Base-by-base conservation (phyloP, 2,113 vertebrate species). In the Macroglossus sobrinus region DNA sequence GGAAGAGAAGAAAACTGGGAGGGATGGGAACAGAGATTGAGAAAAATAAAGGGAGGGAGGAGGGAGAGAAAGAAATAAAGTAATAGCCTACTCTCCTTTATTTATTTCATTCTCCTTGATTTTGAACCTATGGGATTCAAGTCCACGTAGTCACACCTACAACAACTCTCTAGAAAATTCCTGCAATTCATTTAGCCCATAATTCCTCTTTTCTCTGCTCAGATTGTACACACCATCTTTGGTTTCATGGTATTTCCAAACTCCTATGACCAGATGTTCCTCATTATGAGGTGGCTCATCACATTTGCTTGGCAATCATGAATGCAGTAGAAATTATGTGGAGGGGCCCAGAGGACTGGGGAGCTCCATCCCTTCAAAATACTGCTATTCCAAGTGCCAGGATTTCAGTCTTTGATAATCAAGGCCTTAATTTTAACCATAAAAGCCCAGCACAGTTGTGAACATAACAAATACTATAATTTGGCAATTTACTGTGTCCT, bases 181-280 rank as follows among this genome's bases (percentile, higher is more conserved):
- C 72, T 79, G 33, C 35, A 64, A 11, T 79, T 79, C 64, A 59
- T 80, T 72, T 84, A 79, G 45, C 84, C 79, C 89, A 0, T 18
- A 50, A 63, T 86, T 72, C 61, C 35, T 85, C 21, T 91, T 82
- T 96, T 71, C 33, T 74, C 59, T 74, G 76, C 78, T 91, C 84
- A 76, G 66, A 89, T 74, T 96, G 71, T 89, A 81, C 40, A 24
- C n/a, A 38, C 47, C 78, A 50, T 59, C 82, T 68, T 88, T 50
- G 61, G 80, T 94, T 92, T 93, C 81, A 43, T 53, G 63, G 57
- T 47, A 38, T 81, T 91, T 85, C 59, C 85, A 82, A 38, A 94
- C 47, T 84, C 61, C 50, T 82, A 40, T 78, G 93, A 86, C 93
- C 97, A 97, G 93, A 86, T 97, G 97, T 96, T 94, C 61, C 66